phyloP scores from a whole-genome alignment of 2,888 invertebrate genomes.

The Dryococelus australis region DNA sequence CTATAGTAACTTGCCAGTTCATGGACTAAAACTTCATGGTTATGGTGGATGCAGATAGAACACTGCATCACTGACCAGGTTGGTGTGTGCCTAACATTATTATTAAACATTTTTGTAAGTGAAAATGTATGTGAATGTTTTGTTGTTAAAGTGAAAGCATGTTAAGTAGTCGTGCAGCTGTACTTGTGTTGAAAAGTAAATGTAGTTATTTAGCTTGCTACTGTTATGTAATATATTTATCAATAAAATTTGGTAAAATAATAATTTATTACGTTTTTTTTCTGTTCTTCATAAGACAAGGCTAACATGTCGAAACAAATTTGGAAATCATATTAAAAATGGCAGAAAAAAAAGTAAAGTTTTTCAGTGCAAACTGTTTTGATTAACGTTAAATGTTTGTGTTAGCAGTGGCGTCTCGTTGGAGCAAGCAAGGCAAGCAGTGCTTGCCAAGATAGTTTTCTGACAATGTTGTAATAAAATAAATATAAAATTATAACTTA shows the following conservation, averaged over 20 bases:
- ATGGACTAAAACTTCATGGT: not conserved
- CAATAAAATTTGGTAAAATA: slow-evolving; percentile 20
- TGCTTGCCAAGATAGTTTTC: too few relatives aligned
- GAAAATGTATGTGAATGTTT: slow-evolving; percentile 8
- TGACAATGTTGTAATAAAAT: too few relatives aligned
- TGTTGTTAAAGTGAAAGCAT: not conserved
- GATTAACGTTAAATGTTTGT: too few relatives aligned
- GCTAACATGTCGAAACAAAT: too few relatives aligned
- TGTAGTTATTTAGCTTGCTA: not conserved
- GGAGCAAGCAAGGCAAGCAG: too few relatives aligned
- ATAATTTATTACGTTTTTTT: not conserved
- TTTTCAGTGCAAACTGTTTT: too few relatives aligned
- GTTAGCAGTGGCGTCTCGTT: too few relatives aligned
- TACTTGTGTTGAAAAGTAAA: not conserved
- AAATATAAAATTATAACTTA: too few relatives aligned
- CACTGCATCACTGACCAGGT: not conserved
- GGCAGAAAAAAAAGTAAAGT: too few relatives aligned
- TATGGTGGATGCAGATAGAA: not conserved
- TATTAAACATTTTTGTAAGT: slow-evolving; percentile 16
- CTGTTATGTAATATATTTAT: slow-evolving; percentile 29
- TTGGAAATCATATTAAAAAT: too few relatives aligned
- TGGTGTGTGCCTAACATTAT: slow-evolving; percentile 13
- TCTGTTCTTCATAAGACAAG: too few relatives aligned
- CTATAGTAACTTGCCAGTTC: not conserved
- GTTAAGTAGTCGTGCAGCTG: not conserved